Conservation (phyloP, 2,113 vertebrate genomes). For the Corythornis vintsioides region DNA sequence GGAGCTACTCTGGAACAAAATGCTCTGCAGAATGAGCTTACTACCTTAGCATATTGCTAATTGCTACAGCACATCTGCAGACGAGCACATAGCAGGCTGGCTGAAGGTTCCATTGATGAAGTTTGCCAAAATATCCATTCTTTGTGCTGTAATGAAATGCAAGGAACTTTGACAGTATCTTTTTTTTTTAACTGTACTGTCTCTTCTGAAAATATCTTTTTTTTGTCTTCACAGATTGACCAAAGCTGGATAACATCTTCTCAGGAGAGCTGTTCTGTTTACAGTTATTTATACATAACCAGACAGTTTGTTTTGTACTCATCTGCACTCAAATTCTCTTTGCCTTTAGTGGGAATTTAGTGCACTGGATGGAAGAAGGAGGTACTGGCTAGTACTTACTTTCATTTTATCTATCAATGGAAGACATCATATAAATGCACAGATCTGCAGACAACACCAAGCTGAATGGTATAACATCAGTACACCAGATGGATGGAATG, state of each 20-base stretch:
- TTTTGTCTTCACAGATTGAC: conserved; percentile 17
- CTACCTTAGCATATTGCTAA: conserved; percentile 22
- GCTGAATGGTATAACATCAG: too few species aligned
- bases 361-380: neutral
- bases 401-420: neutral
- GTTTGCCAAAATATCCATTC: neutral
- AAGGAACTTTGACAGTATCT: neutral
- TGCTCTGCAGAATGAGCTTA: neutral
- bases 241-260: neutral
- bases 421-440: neutral
- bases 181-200: conserved; percentile 8
- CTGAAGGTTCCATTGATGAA: neutral
- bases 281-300: neutral
- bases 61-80: conserved; percentile 31
- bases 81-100: neutral
- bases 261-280: conserved; percentile 4
- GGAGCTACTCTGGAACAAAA: neutral
- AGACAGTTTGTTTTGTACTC: neutral
- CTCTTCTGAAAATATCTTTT: conserved; percentile 19
- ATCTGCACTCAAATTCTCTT: conserved; percentile 21
- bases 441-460: neutral
- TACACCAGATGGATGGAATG: too few species aligned
- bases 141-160: neutral
- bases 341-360: neutral
- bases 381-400: neutral